Evolutionary conservation across 2,888 invertebrate species (phyloP).

Genomic region (Ptilodon capucinus): DNA sequence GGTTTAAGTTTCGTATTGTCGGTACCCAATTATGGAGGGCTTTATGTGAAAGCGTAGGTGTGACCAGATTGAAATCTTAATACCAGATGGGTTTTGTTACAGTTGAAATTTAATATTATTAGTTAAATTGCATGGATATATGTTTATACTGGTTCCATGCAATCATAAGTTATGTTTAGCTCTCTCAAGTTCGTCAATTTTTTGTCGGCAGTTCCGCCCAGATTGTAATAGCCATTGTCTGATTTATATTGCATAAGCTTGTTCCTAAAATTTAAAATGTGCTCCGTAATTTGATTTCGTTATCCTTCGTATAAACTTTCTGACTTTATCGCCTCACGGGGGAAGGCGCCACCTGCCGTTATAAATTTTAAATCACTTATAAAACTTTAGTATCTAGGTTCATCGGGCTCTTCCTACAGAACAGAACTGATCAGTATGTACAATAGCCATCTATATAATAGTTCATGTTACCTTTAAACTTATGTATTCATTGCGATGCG

Average conservation of each 20-base stretch:
- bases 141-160: too few relatives aligned
- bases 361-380: constrained; percentile 39
- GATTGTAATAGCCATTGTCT: background rate
- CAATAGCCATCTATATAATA: background rate
- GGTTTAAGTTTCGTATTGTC: constrained; percentile 18
- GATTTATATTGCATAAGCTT: constrained; percentile 5
- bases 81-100: background rate
- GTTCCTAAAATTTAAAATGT: background rate
- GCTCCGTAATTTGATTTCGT: background rate
- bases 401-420: background rate
- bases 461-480: too few relatives aligned
- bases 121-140: too few relatives aligned
- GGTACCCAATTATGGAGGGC: constrained; percentile 19
- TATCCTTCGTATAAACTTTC: background rate
- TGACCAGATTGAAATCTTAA: background rate
- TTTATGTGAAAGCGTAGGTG: constrained; percentile 20
- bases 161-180: too few relatives aligned
- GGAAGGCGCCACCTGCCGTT: constrained; percentile 30
- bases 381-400: constrained; percentile 18
- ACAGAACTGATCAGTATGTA: background rate
- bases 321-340: constrained; percentile 20
- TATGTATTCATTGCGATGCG: too few relatives aligned
- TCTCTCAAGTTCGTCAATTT: too few relatives aligned
- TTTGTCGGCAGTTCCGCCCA: background rate
- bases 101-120: too few relatives aligned